Conservation (phyloP, 2,888 invertebrate species). For the Mythimna loreyi region DNA sequence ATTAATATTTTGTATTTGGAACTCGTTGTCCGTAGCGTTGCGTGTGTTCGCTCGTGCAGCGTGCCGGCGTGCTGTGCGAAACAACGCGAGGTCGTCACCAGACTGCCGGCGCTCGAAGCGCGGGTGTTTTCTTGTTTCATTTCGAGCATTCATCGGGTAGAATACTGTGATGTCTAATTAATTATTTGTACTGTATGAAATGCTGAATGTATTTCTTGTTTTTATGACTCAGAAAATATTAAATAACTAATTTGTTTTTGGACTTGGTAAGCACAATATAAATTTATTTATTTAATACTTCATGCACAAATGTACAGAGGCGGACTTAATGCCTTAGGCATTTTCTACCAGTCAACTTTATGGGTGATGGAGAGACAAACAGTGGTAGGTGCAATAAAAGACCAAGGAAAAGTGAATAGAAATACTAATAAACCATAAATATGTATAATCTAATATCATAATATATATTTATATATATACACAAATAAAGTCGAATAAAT, state of each 20-base stretch:
- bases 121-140: constrained; percentile 56
- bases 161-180: constrained; percentile 31
- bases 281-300: no score
- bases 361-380: no score
- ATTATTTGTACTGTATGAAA: constrained; percentile 6
- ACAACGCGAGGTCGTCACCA: constrained; percentile 67
- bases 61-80: constrained; percentile 62
- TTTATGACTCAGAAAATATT: background rate
- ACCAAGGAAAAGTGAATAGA: no score
- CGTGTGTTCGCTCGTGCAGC: constrained; percentile 47
- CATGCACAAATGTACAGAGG: no score
- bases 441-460: no score
- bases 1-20: constrained; percentile 32
- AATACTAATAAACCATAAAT: no score
- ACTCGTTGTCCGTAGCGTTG: constrained; percentile 19
- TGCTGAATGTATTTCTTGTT: background rate
- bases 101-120: constrained; percentile 64
- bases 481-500: no score
- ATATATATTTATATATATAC: no score
- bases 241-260: background rate
- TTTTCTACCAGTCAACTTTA: no score
- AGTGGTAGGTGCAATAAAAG: no score
- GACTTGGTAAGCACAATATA: no score
- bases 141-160: constrained; percentile 35
- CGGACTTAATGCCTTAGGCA: no score